phyloP scores from a whole-genome alignment of 2,113 vertebrate species.

The Cebidichthys violaceus region DNA sequence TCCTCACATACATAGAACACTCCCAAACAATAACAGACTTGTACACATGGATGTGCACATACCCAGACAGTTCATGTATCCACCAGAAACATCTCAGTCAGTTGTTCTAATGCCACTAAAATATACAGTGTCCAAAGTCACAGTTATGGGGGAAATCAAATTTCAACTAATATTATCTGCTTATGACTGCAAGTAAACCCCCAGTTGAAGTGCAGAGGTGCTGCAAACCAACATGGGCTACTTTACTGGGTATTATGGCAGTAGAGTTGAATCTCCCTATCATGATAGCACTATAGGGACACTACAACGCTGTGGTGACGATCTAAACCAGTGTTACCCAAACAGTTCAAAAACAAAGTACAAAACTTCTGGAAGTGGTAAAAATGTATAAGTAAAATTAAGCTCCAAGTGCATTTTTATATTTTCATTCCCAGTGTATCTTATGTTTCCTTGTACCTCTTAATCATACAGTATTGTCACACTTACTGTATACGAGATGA shows the following conservation, averaged over 20 bases:
- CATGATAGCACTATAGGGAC: neutral
- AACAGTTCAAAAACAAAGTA: conserved; percentile 16
- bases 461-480: neutral
- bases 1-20: conserved; percentile 44
- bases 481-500: conserved; percentile 4
- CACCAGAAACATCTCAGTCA: conserved; percentile 39
- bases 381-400: neutral
- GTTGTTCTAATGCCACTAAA: conserved; percentile 25
- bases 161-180: neutral
- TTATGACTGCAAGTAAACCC: neutral
- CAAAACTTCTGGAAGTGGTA: conserved; percentile 25
- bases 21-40: conserved; percentile 35
- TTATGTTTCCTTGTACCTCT: conserved; percentile 7
- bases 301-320: neutral
- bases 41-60: conserved; percentile 27
- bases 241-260: conserved; percentile 13
- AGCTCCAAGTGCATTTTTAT: neutral
- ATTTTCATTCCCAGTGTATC: neutral
- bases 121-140: conserved; percentile 40
- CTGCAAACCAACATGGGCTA: neutral
- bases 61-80: conserved; percentile 48
- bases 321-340: conserved; percentile 25
- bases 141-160: conserved; percentile 8
- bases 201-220: neutral
- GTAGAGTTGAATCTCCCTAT: conserved; percentile 15